A percentile compares a stretch with the other conserved stretches of the same genome.
Evolutionary conservation across 2,888 invertebrate genomes (phyloP).

Genomic region (Caenorhabditis virilis): DNA sequence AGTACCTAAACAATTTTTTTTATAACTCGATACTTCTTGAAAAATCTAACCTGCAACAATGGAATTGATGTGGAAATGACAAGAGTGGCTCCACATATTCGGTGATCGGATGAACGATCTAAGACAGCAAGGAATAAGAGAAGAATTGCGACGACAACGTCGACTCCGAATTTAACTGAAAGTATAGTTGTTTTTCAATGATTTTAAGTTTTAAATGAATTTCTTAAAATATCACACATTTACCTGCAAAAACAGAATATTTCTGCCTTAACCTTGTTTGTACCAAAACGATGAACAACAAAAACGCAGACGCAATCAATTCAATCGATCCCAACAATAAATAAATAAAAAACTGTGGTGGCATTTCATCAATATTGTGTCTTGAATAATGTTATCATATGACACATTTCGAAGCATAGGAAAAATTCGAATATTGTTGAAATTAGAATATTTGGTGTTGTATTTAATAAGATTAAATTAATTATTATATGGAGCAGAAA

Average conservation of each 20-base stretch:
- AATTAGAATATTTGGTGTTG: too few relatives aligned
- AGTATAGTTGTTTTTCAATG: neutral
- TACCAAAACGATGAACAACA: conserved; percentile 28
- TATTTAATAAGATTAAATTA: too few relatives aligned
- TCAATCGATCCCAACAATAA: conserved; percentile 31
- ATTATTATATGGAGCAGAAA: too few relatives aligned
- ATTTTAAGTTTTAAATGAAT: neutral
- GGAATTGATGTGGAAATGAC: conserved; percentile 46
- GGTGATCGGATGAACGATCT: conserved; percentile 24
- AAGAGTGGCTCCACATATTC: conserved; percentile 36
- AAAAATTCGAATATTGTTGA: too few relatives aligned
- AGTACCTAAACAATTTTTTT: conserved; percentile 25
- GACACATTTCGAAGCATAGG: too few relatives aligned
- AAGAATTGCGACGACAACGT: conserved; percentile 37
- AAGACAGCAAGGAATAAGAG: conserved; percentile 34
- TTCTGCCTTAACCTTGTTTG: conserved; percentile 34
- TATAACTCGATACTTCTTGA: neutral
- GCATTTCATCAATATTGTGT: neutral
- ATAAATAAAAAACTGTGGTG: conserved; percentile 30
- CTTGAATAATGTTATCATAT: too few relatives aligned
- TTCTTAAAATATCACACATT: neutral
- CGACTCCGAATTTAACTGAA: conserved; percentile 49
- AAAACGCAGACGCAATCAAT: conserved; percentile 25
- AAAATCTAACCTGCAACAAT: conserved; percentile 32
- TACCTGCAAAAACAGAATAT: conserved; percentile 44